Percentiles rank a stretch among this genome's conserved stretches.
phyloP scores from a whole-genome alignment of 2,797 vertebrate species.

The Rhabdophis nuchalis region DNA sequence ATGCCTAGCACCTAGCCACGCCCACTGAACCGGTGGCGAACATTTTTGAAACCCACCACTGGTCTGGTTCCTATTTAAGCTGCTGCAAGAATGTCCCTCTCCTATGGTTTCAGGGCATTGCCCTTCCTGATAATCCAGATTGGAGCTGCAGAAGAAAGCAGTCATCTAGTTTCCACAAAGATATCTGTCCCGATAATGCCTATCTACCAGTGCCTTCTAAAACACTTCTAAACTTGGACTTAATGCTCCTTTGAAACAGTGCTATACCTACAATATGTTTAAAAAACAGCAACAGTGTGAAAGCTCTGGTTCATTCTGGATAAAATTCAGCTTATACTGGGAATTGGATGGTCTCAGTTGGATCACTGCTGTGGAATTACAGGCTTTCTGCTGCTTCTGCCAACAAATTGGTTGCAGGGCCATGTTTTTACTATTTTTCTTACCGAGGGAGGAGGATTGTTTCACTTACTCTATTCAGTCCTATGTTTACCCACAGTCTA shows the following conservation, averaged over 20 bases:
- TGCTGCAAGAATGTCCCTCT: background rate
- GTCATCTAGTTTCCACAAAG: background rate
- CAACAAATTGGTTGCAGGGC: background rate
- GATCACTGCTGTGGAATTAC: background rate
- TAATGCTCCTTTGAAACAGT: background rate
- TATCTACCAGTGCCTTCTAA: background rate
- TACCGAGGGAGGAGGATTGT: background rate
- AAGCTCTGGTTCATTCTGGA: background rate
- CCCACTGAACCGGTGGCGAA: too few relatives aligned
- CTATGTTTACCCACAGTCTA: background rate
- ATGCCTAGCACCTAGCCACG: too few relatives aligned
- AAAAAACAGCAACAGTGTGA: background rate
- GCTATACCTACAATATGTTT: background rate
- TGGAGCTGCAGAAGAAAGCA: background rate
- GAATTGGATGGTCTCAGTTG: background rate
- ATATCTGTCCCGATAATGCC: background rate
- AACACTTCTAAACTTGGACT: background rate
- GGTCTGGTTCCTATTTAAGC: background rate
- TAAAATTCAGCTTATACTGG: background rate
- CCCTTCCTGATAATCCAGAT: background rate
- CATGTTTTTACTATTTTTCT: background rate
- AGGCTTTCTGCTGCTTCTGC: background rate
- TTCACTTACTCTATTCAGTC: background rate
- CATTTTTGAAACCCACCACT: too few relatives aligned
- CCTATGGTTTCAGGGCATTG: background rate